Base-by-base conservation (phyloP, 1,140 invertebrate species). In the Drosophila busckii region DNA sequence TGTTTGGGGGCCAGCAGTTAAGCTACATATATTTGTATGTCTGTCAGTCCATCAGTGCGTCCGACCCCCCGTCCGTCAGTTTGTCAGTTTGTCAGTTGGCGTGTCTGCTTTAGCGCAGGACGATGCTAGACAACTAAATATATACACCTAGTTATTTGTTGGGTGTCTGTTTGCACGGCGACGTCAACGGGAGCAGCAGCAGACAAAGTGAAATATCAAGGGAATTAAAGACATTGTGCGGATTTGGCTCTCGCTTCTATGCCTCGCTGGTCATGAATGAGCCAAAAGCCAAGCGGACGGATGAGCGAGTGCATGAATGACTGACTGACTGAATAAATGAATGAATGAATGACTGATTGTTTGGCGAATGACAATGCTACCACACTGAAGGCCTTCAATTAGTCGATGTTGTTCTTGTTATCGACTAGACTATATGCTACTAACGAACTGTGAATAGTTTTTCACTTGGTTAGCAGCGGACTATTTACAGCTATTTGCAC, bases 61-160 rank as follows among this genome's bases (percentile, higher is more conserved):
- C 34, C 26, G 19, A 17, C 42, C 16, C 4, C 12, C 8, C 19
- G 4, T 28, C 48, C 20, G 16, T 4, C 28, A 22, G 20, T 8
- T 4, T 2, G 7, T 28, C n/a, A 8, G 8, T 34, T 9, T 40
- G 8, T 15, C 15, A 41, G 1, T 31, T 1, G 10, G 4, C 29
- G 10, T 23, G 25, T 53, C 16, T 31, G 22, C 19, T 12, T 35
- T 22, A 25, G 15, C 46, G 45, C 15, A 23, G 25, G 31, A 68
- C 75, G 73, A 71, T 63, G 70, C 73, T 65, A 82, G 75, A 69
- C 75, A 78, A 73, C 73, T 68, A 66, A 78, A 68, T 76, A 76
- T 69, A 69, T 78, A 80, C 75, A 78, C 73, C 73, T 82, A 68
- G 73, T 73, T 78, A 80, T 80, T 80, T 80, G 73, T 82, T 68